A percentile compares a stretch with the other conserved stretches of the same genome.
Conservation (phyloP, 2,113 vertebrate genomes). For the Onychostruthus taczanowskii region DNA sequence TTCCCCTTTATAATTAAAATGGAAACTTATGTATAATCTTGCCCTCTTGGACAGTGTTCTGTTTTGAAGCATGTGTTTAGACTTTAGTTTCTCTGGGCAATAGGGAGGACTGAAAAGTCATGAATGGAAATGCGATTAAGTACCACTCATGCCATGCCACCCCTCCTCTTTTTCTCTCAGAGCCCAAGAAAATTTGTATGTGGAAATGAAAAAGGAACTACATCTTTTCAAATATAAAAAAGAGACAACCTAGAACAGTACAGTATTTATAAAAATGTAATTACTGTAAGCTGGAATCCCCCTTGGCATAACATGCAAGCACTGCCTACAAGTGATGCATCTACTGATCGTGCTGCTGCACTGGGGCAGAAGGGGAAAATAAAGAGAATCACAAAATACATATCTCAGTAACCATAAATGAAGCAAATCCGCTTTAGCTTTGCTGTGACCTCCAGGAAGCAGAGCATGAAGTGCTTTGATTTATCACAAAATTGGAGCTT, state of each 20-base stretch:
- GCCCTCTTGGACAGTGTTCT: neutral
- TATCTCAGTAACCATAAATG: constrained; percentile 47
- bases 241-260: neutral
- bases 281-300: neutral
- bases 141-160: neutral
- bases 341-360: neutral
- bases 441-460: constrained; percentile 61
- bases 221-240: neutral
- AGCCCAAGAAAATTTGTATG: neutral
- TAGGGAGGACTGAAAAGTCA: neutral
- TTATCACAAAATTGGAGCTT: constrained; percentile 64
- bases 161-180: neutral
- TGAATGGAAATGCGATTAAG: neutral
- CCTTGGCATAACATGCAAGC: neutral
- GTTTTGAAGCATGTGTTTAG: neutral
- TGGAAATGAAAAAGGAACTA: neutral
- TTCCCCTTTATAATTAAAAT: neutral
- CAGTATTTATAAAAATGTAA: neutral
- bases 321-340: neutral
- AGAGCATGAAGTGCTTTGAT: constrained; percentile 64
- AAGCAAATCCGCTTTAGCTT: constrained; percentile 63
- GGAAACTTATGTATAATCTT: neutral
- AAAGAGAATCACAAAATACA: constrained; percentile 21
- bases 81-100: neutral
- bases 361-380: neutral